Percentiles rank a stretch among this genome's conserved stretches.
phyloP scores from a whole-genome alignment of 1,140 invertebrate species.

The Drosophila nikananu region DNA sequence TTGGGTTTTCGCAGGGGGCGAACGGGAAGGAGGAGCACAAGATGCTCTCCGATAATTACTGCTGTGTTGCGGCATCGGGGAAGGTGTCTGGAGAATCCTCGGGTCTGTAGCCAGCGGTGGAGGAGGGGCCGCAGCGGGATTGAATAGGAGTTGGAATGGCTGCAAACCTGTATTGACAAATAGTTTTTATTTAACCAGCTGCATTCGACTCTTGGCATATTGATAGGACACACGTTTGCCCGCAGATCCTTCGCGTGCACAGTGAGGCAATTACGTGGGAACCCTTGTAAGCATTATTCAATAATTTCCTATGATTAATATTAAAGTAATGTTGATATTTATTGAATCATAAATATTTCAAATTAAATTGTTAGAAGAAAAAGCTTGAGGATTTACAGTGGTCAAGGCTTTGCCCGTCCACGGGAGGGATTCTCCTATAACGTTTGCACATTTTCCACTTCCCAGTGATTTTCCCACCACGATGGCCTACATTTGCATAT shows the following conservation, averaged over 20 bases:
- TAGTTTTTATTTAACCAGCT: conserved; percentile 32
- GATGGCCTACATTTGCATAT: conserved; percentile 34
- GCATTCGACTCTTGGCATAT: conserved; percentile 36
- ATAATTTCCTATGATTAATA: not conserved
- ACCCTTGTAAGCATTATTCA: no score
- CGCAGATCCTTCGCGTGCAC: not conserved
- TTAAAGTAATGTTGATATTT: not conserved
- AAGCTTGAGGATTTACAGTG: not conserved
- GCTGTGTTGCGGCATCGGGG: not conserved
- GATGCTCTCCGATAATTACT: conserved; percentile 33
- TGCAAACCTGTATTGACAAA: not conserved
- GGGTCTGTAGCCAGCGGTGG: not conserved
- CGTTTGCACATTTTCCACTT: not conserved
- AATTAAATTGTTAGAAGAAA: no score
- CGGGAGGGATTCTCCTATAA: no score
- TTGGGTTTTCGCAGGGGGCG: conserved; percentile 1
- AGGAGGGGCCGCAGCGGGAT: not conserved
- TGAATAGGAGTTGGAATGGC: not conserved
- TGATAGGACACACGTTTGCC: conserved; percentile 34
- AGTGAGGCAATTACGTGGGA: not conserved
- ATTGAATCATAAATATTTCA: no score
- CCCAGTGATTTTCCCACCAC: not conserved
- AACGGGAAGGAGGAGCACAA: not conserved
- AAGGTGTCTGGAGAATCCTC: not conserved
- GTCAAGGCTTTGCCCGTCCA: not conserved